Conservation (phyloP, 2,888 invertebrate species). For the Reticulitermes lucifugus region DNA sequence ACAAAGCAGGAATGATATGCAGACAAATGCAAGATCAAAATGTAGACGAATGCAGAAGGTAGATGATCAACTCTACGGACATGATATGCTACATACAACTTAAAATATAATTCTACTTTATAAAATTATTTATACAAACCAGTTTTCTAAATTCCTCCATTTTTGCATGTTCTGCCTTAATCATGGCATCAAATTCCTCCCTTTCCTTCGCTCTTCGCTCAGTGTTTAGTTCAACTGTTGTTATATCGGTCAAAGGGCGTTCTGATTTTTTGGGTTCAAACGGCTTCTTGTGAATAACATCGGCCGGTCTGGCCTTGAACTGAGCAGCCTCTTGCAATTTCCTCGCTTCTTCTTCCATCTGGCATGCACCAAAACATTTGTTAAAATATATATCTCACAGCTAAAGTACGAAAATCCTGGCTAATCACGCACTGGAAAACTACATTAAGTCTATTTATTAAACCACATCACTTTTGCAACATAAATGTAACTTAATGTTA, state of each 20-base stretch:
- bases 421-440: too few species aligned
- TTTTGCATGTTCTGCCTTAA: conserved; percentile 67
- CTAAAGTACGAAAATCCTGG: too few species aligned
- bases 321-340: background rate
- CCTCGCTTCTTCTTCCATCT: conserved; percentile 21
- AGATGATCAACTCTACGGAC: too few species aligned
- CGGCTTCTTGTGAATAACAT: conserved; percentile 73
- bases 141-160: conserved; percentile 64
- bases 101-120: too few species aligned
- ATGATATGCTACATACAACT: too few species aligned
- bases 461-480: too few species aligned
- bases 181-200: conserved; percentile 69
- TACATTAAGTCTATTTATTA: too few species aligned
- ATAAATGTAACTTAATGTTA: too few species aligned
- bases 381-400: too few species aligned
- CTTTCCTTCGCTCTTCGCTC: conserved; percentile 73
- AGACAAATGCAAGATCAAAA: too few species aligned
- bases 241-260: conserved; percentile 63
- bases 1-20: too few species aligned
- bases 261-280: conserved; percentile 71
- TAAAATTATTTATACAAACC: conserved; percentile 53
- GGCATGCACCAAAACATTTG: background rate
- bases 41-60: too few species aligned
- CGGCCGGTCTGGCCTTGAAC: conserved; percentile 74
- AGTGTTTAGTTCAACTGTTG: conserved; percentile 70